Conservation (phyloP, 2,888 invertebrate species). For the Limenitis camilla region DNA sequence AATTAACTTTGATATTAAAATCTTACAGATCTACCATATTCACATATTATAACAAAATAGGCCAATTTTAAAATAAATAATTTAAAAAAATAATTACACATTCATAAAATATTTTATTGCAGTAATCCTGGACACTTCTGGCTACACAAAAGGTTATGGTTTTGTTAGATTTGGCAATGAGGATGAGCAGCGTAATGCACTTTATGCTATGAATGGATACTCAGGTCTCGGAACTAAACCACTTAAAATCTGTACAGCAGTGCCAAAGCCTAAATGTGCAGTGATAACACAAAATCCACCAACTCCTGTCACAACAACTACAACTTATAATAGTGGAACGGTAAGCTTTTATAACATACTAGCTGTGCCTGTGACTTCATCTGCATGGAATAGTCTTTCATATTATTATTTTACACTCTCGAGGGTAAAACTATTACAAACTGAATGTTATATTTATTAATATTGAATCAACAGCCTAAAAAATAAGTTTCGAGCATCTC, state of each 20-base stretch:
- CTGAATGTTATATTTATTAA: too few species aligned
- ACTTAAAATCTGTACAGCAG: constrained; percentile 93
- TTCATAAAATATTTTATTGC: constrained; percentile 17
- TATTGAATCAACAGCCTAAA: too few species aligned
- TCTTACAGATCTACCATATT: background rate
- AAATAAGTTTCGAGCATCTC: too few species aligned
- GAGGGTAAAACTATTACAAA: too few species aligned
- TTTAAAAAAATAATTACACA: background rate
- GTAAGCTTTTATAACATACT: too few species aligned
- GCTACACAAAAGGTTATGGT: constrained; percentile 96
- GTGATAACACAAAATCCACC: constrained; percentile 40
- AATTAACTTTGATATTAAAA: background rate
- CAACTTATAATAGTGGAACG: constrained; percentile 50
- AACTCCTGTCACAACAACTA: constrained; percentile 39
- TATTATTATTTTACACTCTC: too few species aligned
- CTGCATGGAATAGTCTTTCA: too few species aligned
- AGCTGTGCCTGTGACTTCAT: too few species aligned
- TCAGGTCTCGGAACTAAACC: constrained; percentile 90
- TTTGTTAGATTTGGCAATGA: constrained; percentile 96
- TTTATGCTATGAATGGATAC: constrained; percentile 95
- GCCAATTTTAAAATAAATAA: background rate
- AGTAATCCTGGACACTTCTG: constrained; percentile 92
- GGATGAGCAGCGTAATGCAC: constrained; percentile 93
- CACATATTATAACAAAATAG: too few species aligned
- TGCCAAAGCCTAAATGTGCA: constrained; percentile 84